phyloP scores from a whole-genome alignment of 2,113 vertebrate species.

The Narcine bancroftii region DNA sequence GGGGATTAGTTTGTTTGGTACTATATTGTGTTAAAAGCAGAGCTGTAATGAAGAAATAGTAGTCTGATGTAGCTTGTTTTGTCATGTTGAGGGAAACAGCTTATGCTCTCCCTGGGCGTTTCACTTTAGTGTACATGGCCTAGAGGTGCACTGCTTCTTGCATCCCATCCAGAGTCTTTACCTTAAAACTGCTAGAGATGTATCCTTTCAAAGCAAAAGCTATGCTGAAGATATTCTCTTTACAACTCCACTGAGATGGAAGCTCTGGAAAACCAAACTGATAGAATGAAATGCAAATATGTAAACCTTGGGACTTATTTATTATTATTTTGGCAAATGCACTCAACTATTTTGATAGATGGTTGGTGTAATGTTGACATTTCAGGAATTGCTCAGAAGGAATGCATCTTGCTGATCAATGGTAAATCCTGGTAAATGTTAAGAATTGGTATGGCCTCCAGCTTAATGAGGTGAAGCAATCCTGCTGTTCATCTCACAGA shows the following conservation, averaged over 20 bases:
- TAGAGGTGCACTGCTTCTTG: not conserved
- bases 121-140: not conserved
- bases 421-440: not conserved
- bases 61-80: no score
- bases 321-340: not conserved
- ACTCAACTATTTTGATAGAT: not conserved
- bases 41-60: no score
- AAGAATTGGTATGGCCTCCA: not conserved
- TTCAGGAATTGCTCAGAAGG: not conserved
- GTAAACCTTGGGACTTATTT: not conserved
- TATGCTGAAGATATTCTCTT: not conserved
- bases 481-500: not conserved
- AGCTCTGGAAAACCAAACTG: not conserved
- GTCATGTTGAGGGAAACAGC: not conserved
- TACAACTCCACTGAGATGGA: not conserved
- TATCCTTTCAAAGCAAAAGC: not conserved
- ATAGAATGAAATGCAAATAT: not conserved
- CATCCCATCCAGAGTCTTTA: not conserved
- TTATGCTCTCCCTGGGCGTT: not conserved
- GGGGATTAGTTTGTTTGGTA: no score
- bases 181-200: not conserved
- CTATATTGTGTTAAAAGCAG: no score
- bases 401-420: not conserved
- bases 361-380: not conserved
- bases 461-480: not conserved